Base-by-base conservation (phyloP, 2,797 vertebrate genomes). In the Pseudochromis fuscus region DNA sequence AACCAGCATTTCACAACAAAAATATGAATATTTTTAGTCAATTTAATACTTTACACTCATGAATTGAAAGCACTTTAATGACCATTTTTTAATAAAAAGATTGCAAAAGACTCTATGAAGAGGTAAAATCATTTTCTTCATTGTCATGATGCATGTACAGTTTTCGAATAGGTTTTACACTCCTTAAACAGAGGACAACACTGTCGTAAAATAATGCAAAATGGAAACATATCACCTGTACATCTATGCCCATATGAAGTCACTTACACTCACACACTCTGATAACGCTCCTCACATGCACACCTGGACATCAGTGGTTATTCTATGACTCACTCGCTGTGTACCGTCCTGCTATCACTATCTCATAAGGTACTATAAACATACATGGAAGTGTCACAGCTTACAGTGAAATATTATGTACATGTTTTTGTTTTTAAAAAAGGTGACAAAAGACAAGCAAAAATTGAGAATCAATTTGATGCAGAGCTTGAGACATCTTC, bases 381-480 rank as follows among this genome's bases (percentile, higher is more conserved):
- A 91, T 81, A 92, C 82, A 77, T 91, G 92, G 94, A 87, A 90
- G 91, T 93, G 95, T 91, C 90, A 88, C 85, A 84, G 85, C 79
- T 96, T 95, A 95, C 94, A 95, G 93, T 93, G 91, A 90, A 94
- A 94, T 96, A 95, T 93, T 98, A 97, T 98, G 93, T 97, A 98
- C 96, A 99, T 50, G 80, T 87, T 83, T 85, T 77, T 62, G 77
- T 46, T 46, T 45, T 24, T 59, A 30, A 66, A 77, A 72, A 49
- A 37, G 15, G 25, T 25, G 25, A 51, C 28, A 76, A 75, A 15
- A 37, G 35, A 37, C 13, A 37, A 52, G 56, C 24, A 68, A 77
- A 40, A 24, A 55, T 50, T 60, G 67, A 84, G 53, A 83, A 69
- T 83, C 63, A 24, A 76, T 66, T 66, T 59, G 57, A 82, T 72